Evolutionary conservation across 2,797 vertebrate species (phyloP).

Genomic region (Babyrousa celebensis): DNA sequence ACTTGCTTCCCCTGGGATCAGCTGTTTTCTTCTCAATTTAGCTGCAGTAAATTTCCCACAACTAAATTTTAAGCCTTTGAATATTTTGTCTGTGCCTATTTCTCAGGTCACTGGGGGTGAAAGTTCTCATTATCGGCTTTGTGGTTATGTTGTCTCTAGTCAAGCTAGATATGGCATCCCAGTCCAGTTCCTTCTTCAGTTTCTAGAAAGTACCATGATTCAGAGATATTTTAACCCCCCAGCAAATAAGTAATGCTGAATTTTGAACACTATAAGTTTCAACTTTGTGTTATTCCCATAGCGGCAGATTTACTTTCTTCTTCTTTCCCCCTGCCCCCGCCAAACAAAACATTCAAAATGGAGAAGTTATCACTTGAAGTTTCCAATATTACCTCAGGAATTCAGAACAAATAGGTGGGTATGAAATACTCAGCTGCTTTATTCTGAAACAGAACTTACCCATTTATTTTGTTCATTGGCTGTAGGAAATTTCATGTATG

Average conservation of each 20-base stretch:
- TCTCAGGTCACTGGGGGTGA: conserved; percentile 50
- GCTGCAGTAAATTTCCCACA: conserved; percentile 72
- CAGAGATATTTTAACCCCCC: conserved; percentile 37
- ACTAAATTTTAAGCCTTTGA: conserved; percentile 73
- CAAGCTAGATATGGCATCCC: neutral
- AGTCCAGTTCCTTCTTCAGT: neutral
- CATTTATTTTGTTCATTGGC: conserved; percentile 35
- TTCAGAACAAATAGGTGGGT: conserved; percentile 30
- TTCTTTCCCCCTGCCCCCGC: neutral
- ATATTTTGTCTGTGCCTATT: conserved; percentile 73
- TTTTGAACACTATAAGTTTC: conserved; percentile 55
- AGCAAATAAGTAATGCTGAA: neutral
- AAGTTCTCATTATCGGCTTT: conserved; percentile 49
- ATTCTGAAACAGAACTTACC: neutral
- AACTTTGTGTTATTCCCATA: neutral
- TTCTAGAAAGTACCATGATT: conserved; percentile 20
- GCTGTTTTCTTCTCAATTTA: conserved; percentile 80
- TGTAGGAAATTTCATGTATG: conserved; percentile 11
- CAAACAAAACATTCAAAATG: conserved; percentile 59
- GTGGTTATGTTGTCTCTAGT: neutral
- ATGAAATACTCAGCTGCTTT: conserved; percentile 27
- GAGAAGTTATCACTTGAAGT: neutral
- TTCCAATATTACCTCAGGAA: neutral
- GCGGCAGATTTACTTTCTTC: conserved; percentile 10
- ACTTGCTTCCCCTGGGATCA: conserved; percentile 59